Evolutionary conservation across 1,140 invertebrate species (phyloP), one percentile per base, ranked within the genome.

Genomic region (Aphidius gifuensis): DNA sequence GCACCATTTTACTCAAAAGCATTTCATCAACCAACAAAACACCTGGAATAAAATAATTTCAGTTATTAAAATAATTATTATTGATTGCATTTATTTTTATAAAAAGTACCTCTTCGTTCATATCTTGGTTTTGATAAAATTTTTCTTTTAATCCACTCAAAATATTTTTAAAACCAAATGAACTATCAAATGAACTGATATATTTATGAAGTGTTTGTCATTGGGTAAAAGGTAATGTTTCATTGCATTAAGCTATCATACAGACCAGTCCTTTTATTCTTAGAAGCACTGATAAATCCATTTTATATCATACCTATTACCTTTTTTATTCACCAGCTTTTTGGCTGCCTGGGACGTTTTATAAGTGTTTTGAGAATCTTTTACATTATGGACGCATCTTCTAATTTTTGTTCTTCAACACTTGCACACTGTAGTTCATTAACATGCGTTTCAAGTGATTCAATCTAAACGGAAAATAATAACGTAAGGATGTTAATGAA

Each of bases 251-350:
- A 43, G 51, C 63, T n/a, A n/a, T n/a, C n/a, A n/a, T 61, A 66
- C 9, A 60, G 40, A 32, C 44, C 11, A 3, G 48, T 40, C 58
- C 58, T 54, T 64, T 66, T 21, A 64, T 64, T n/a, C 62, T 58
- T 43, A 64, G 53, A 60, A 42, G 47, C 62, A 66, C 46, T 66
- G 58, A 47, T 66, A 66, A 9, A 66, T 59, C 60, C 64, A 66
- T 2, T 66, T 43, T n/a, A 45, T 38, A 7, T 49, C 50, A 42
- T 66, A 63, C 6, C 61, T 6, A 6, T 8, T 16, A 9, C 3
- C 48, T 49, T 16, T 9, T 2, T 49, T 49, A 23, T 23, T 3
- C 3, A 23, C 23, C 23, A 23, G 3, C 23, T 23, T 3, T 23
- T 23, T 23, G 1, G 23, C 3, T 1, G 23, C 3, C 23, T 23